Evolutionary conservation across 2,888 invertebrate species (phyloP).

Genomic region (Ischnus inquisitorius): DNA sequence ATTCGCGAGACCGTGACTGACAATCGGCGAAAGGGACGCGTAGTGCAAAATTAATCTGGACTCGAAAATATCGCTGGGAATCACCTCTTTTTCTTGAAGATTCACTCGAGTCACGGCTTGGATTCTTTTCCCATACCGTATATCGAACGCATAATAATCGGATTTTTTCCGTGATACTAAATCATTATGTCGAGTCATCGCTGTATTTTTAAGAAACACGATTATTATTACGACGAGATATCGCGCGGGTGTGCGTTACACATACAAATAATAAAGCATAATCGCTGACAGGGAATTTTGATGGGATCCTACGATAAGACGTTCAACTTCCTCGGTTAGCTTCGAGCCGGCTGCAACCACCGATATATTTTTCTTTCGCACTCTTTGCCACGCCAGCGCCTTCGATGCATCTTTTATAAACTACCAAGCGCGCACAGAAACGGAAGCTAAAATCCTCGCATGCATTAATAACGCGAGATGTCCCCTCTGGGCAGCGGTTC

Average conservation of each 20-base stretch:
- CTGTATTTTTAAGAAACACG: not conserved
- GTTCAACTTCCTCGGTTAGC: conserved; percentile 25
- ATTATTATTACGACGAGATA: not conserved
- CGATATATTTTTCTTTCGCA: conserved; percentile 33
- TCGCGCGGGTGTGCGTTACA: not conserved
- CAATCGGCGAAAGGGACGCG: not conserved
- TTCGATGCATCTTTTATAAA: conserved; percentile 54
- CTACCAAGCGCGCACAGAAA: conserved; percentile 67
- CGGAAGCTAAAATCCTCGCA: conserved; percentile 83
- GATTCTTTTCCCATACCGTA: not conserved
- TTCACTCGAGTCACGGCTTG: not conserved
- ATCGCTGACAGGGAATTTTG: conserved; percentile 49
- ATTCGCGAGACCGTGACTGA: not conserved
- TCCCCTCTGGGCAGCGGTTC: conserved; percentile 85
- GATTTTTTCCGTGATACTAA: not conserved
- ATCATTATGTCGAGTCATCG: not conserved
- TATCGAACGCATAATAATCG: not conserved
- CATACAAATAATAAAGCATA: conserved; percentile 39
- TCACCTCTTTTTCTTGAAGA: not conserved
- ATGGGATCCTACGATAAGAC: conserved; percentile 59
- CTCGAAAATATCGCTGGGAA: not conserved
- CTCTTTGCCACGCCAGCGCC: conserved; percentile 28
- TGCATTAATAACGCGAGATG: conserved; percentile 84
- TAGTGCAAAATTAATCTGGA: conserved; percentile 1
- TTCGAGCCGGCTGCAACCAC: not conserved